Evolutionary conservation across 2,113 vertebrate genomes (phyloP), one percentile per base, ranked within the genome.

Genomic region (Clarias batrachus): DNA sequence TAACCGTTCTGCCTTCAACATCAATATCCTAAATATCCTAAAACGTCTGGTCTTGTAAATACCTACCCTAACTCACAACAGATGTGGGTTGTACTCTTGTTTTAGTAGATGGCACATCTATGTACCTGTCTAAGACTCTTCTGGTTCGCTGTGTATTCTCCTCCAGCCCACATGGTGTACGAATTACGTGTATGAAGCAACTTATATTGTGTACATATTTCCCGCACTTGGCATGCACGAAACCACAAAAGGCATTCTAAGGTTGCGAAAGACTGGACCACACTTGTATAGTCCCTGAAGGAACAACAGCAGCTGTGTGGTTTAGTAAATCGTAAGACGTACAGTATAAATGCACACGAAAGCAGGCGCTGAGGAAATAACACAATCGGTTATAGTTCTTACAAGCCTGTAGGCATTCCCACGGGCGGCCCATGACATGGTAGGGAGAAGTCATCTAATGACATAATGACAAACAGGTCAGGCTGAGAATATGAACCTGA

Each of bases 281-380:
- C 70, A 60, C 81, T 89, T 87, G 82, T 70, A 48, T 77, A 37
- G 19, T 71, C 63, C 7, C n/a, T 83, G 19, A 89, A 79, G 63
- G 27, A 5, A 12, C 59, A 48, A 25, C 60, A 89, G 54, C 83
- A 82, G 88, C 80, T 85, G 86, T 54, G 65, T 86, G 73, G 48
- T 33, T 68, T 77, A 76, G 86, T 87, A 83, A 87, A 74, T 41
- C 30, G 62, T 30, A 74, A 41, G 86, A 83, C 83, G 77, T 77
- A 83, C 83, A 81, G 77, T 81, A 79, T 83, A 81, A 83, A 33
- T 3, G 54, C 21, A 37, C 23, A 62, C 37, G 33, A 85, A 65
- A 70, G 48, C 41, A 62, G 6, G 33, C 19, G 41, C 73, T 82
- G 27, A 76, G 57, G 19, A 62, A 66, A 76, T 52, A 41, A 81